Base-by-base conservation (phyloP, 2,888 invertebrate species). In the Electrophaes corylata region DNA sequence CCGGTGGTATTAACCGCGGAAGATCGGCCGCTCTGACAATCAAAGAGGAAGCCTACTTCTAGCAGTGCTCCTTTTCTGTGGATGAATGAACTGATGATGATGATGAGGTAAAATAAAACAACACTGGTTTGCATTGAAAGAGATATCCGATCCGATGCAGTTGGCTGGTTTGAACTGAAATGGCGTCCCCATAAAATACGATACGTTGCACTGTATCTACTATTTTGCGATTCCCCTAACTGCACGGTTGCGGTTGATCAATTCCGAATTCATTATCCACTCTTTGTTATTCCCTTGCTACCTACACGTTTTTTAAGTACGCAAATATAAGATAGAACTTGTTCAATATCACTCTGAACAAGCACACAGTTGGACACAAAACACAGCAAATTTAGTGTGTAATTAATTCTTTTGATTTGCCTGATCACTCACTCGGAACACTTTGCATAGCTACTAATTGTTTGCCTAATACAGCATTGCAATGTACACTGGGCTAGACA, bases 141-240 rank as follows among this genome's bases (percentile, higher is more conserved):
- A 40, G 19, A 31, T 31, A 47, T 46, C 33, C 33, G 41, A 37
- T 41, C 29, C 60, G 65, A 65, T 53, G 44, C 63, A 61, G 63
- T 61, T 53, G 63, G 61, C 52, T 61, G 55, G 54, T 29, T 29
- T 19, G 50, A 16, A 37, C 20, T 14, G 51, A 5, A 20, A 20
- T 20, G 5, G 39, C 49, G 49, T 37, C 46, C 49, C 51, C 45
- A 60, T 55, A 55, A 60, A 57, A 60, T 39, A 51, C 50, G 47
- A 60, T 55, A 60, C 45, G 4, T 41, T 43, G 29, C 19, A 40
- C 49, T 39, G 33, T 11, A 33, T 31, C 26, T 52, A 26, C 20
- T 46, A 47, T 57, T 62, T 64, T 62, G 64, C 66, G 43, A 62
- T 62, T 64, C 62, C 66, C 62, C 62, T 57, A 64, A 62, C 62